Conservation (phyloP, 2,113 vertebrate genomes). For the Sigmodon hispidus region DNA sequence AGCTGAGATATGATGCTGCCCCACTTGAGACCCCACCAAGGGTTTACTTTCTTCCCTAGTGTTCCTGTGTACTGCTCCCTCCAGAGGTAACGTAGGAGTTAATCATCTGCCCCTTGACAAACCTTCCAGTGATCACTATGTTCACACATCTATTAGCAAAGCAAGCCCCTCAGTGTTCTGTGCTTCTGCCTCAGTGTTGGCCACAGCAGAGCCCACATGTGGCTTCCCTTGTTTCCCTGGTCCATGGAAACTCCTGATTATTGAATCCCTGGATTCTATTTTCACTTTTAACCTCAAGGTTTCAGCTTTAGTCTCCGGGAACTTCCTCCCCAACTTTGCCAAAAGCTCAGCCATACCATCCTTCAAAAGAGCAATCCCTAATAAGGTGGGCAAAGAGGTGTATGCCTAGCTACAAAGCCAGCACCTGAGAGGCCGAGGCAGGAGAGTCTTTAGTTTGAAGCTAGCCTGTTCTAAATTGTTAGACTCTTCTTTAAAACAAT, state of each 20-base stretch:
- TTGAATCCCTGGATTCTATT: too few species aligned
- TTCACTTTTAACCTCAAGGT: not conserved
- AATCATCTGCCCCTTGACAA: not conserved
- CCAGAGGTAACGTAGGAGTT: not conserved
- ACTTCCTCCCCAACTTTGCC: not conserved
- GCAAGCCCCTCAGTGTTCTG: not conserved
- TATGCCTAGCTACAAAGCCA: not conserved
- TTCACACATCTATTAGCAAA: slow-evolving; percentile 11
- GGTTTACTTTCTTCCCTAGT: not conserved
- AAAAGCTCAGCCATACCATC: not conserved
- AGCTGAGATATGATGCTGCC: too few species aligned
- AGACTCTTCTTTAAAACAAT: not conserved
- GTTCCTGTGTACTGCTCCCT: not conserved
- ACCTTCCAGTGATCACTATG: not conserved
- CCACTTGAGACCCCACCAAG: not conserved
- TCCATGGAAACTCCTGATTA: not conserved
- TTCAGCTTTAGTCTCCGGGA: not conserved
- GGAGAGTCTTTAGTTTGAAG: not conserved
- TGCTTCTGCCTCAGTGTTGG: not conserved
- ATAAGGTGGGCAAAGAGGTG: not conserved
- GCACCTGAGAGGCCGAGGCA: not conserved
- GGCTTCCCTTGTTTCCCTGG: not conserved
- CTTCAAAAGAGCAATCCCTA: not conserved
- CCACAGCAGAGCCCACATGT: not conserved
- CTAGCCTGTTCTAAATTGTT: not conserved